Evolutionary conservation across 2,113 vertebrate species (phyloP).

Genomic region (Poeciliopsis turrubarensis): DNA sequence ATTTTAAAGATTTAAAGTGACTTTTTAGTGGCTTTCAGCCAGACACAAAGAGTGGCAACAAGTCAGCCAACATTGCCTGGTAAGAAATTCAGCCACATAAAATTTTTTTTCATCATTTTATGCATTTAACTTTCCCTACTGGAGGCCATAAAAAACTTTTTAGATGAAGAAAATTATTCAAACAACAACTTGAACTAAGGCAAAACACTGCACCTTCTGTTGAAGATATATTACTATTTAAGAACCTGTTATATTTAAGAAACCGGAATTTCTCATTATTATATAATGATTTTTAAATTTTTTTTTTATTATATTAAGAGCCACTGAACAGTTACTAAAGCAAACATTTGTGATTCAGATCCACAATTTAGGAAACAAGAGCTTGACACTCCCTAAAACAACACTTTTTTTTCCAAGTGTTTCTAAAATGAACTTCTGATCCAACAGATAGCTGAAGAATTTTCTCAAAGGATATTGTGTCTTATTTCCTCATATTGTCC

Average conservation of each 20-base stretch:
- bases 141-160: too few species aligned
- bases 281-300: too few species aligned
- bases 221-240: too few species aligned
- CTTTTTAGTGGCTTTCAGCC: constrained; percentile 19
- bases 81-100: background rate
- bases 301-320: background rate
- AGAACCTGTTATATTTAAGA: background rate
- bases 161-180: background rate
- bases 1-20: constrained; percentile 32
- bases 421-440: background rate
- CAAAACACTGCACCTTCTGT: background rate
- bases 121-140: too few species aligned
- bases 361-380: background rate
- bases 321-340: too few species aligned
- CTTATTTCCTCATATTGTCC: constrained; percentile 8
- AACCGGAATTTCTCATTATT: background rate
- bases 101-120: background rate
- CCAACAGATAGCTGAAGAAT: background rate
- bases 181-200: background rate
- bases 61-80: background rate
- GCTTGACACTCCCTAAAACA: background rate
- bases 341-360: too few species aligned
- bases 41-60: background rate
- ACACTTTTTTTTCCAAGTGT: background rate
- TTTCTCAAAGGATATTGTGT: constrained; percentile 33